A percentile compares a stretch with the other conserved stretches of the same genome.
phyloP scores from a whole-genome alignment of 2,888 invertebrate genomes.

The Epinotia demarniana region DNA sequence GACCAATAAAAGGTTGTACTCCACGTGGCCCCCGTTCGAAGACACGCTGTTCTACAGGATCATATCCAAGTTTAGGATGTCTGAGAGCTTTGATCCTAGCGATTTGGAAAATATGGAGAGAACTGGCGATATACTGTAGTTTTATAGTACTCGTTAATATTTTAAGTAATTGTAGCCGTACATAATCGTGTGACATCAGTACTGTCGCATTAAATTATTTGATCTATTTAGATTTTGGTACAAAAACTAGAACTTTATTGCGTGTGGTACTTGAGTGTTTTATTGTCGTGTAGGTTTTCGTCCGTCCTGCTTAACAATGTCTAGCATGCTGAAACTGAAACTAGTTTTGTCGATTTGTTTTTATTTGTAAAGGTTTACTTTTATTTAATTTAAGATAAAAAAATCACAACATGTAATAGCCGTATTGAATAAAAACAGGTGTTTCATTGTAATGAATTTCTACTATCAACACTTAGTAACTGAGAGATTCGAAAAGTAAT shows the following conservation, averaged over 20 bases:
- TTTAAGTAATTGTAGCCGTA: neutral
- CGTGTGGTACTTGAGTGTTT: no score
- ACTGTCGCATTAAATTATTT: no score
- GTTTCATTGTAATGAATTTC: neutral
- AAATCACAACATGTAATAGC: neutral
- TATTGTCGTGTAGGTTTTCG: no score
- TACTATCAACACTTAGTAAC: neutral
- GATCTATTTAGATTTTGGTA: no score
- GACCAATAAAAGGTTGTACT: slow-evolving; percentile 53
- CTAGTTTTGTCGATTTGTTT: neutral
- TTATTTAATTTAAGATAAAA: no score
- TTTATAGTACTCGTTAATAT: neutral
- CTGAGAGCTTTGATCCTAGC: slow-evolving; percentile 77
- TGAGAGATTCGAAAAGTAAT: neutral
- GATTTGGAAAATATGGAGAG: slow-evolving; percentile 59
- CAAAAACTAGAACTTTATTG: no score
- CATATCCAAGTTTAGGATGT: slow-evolving; percentile 75
- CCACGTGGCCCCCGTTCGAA: slow-evolving; percentile 78
- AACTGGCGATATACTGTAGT: slow-evolving; percentile 11
- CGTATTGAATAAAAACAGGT: neutral
- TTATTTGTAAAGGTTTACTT: no score
- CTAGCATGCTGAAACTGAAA: neutral
- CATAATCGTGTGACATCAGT: no score
- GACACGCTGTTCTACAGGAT: slow-evolving; percentile 73
- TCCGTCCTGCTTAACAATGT: neutral